Evolutionary conservation across 2,113 vertebrate species (phyloP).

Genomic region (Gracilinanus agilis): DNA sequence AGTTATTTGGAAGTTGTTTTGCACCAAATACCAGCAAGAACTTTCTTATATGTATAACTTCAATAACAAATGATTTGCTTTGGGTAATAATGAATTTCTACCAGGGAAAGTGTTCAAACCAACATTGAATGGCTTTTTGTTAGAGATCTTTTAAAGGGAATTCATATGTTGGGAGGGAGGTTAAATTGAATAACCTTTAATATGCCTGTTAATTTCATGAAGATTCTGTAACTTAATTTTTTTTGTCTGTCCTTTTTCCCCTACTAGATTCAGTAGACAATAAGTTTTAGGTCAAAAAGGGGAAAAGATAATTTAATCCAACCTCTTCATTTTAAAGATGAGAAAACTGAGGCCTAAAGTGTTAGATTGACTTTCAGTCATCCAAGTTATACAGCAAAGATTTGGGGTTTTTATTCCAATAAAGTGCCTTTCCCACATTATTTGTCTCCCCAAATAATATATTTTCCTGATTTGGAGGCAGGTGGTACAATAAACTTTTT

Average conservation of each 20-base stretch:
- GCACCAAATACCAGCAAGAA: neutral
- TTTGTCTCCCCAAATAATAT: neutral
- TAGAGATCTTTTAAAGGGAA: neutral
- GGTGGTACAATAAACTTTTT: neutral
- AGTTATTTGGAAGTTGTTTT: neutral
- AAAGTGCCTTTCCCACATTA: neutral
- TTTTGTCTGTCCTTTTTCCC: neutral
- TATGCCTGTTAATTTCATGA: neutral
- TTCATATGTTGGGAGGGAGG: neutral
- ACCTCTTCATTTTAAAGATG: neutral
- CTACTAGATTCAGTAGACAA: neutral
- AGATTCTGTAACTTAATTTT: neutral
- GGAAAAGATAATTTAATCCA: neutral
- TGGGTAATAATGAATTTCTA: neutral
- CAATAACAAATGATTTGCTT: neutral
- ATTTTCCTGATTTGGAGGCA: neutral
- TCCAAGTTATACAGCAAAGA: neutral
- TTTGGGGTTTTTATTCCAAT: neutral
- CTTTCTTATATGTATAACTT: neutral
- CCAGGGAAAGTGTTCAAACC: neutral
- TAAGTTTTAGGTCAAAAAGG: neutral
- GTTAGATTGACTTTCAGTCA: neutral
- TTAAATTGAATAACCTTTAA: neutral
- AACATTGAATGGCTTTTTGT: neutral
- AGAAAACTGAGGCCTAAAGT: neutral